These are phyloP conservation scores for Amyelois transitella DNA, from an alignment of 1,140 invertebrate genomes.

Conservation along the genomic window DNA sequence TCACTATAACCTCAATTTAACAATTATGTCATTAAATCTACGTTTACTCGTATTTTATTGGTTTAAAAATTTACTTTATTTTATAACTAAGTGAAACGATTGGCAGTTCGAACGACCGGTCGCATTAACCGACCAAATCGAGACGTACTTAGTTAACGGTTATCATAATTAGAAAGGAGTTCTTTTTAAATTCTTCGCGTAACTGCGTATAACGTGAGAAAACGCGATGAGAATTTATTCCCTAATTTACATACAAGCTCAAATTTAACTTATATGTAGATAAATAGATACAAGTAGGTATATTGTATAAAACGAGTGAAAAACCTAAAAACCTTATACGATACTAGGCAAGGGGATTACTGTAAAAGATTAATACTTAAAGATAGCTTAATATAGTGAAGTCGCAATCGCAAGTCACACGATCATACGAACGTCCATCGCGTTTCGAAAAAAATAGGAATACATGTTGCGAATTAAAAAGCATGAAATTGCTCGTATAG, in stretches of 20 bases:
- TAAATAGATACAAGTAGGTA: constrained; percentile 60
- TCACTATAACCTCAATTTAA: constrained; percentile 65
- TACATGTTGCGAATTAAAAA: constrained; percentile 4
- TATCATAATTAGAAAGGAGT: constrained; percentile 12
- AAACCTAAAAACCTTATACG: constrained; percentile 65
- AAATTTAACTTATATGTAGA: constrained; percentile 66
- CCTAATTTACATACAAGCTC: constrained; percentile 59
- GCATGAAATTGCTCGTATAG: not conserved
- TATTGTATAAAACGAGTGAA: constrained; percentile 73
- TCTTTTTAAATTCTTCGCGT: constrained; percentile 22
- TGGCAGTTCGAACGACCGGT: constrained; percentile 51
- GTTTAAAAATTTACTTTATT: constrained; percentile 32
- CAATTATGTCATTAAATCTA: constrained; percentile 61
- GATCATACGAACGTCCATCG: not conserved
- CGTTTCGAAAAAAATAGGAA: not conserved
- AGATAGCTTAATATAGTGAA: constrained; percentile 61
- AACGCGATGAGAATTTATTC: constrained; percentile 23
- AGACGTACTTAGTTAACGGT: constrained; percentile 21
- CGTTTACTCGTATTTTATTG: constrained; percentile 47
- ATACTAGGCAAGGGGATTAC: constrained; percentile 64
- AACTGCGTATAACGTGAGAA: constrained; percentile 17
- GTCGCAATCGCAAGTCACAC: not conserved
- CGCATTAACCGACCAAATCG: constrained; percentile 18
- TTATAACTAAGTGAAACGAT: constrained; percentile 56
- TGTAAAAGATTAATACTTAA: constrained; percentile 66